Base-by-base conservation (phyloP, 2,888 invertebrate species). In the Pyrrhia umbra region DNA sequence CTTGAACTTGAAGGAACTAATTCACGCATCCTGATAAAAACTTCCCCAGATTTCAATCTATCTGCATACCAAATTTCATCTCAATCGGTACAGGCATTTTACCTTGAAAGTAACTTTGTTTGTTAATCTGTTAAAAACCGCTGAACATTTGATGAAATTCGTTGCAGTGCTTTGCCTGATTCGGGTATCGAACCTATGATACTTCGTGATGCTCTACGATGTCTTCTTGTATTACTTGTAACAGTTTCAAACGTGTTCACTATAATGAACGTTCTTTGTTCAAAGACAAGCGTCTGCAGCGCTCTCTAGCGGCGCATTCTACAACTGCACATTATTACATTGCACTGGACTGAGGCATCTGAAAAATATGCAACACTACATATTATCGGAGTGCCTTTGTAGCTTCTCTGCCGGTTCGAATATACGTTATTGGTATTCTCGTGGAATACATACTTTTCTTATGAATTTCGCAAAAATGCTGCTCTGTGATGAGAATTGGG, bases 311-410 rank as follows among this genome's bases (percentile, higher is more conserved):
- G 16, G 40, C 45, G 61, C 49, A 50, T 50, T 65, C 30, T 18
- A 59, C 50, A 13, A 59, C 30, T 64, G 63, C 54, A 74, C 63
- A 58, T 77, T 80, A 76, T 76, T 71, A 75, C 58, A 77, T 80
- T 75, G 76, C 34, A 10, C 25, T 25, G 57, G 57, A 62, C 54
- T 37, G 37, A 9, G 63, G 65, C 50, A 66, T 68, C 37, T 34
- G 45, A 61, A 60, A 77, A 71, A 75, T 75, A 64, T 80, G 70
- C 66, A 68, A 59, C 63, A 65, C 50, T 66, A 50, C 47, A 59
- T 68, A 30, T 59, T 61, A 62, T 60, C 30, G 42, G 40, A 58
- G 46, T 58, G 58, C 45, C 73, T 68, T 63, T 75, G 68, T 77
- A 30, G 49, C 4, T 20, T 8, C 21, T 40, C 23, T 13, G 37